phyloP scores from a whole-genome alignment of 2,888 invertebrate genomes.

The Luperina nickerlii region DNA sequence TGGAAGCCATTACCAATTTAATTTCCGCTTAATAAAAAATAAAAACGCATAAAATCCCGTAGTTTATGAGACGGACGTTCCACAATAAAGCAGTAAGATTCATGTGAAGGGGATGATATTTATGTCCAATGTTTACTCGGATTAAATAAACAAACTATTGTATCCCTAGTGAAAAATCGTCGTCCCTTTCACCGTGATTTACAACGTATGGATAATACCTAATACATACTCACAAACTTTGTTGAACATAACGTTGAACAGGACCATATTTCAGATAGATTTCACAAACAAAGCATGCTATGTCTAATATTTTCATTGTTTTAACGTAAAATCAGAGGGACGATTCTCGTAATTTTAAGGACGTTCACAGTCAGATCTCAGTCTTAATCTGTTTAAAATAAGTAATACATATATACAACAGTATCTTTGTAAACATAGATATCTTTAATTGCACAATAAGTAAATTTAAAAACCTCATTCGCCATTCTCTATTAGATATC shows the following conservation, averaged over 20 bases:
- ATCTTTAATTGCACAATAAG: too few relatives aligned
- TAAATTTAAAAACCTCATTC: too few relatives aligned
- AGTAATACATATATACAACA: too few relatives aligned
- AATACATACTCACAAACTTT: slow-evolving; percentile 41
- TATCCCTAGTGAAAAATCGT: slow-evolving; percentile 58
- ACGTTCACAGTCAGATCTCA: too few relatives aligned
- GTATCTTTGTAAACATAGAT: too few relatives aligned
- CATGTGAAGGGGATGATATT: slow-evolving; percentile 61
- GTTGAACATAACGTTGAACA: slow-evolving; percentile 18
- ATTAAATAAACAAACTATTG: slow-evolving; percentile 66
- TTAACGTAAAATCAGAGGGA: neutral
- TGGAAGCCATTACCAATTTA: slow-evolving; percentile 27
- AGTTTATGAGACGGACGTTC: slow-evolving; percentile 46
- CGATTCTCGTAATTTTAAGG: too few relatives aligned
- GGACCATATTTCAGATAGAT: slow-evolving; percentile 35
- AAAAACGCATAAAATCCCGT: slow-evolving; percentile 35
- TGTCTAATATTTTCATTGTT: slow-evolving; percentile 16
- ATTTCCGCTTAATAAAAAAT: slow-evolving; percentile 51
- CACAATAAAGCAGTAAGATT: slow-evolving; percentile 60
- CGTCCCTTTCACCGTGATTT: slow-evolving; percentile 59
- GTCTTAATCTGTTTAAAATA: too few relatives aligned
- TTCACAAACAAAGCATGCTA: slow-evolving; percentile 9
- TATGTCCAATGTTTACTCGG: slow-evolving; percentile 59
- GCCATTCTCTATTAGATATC: too few relatives aligned
- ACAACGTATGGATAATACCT: slow-evolving; percentile 47